A percentile compares a stretch with the other conserved stretches of the same genome.
These are phyloP conservation scores for Thera obeliscata DNA, from an alignment of 2,888 invertebrate genomes.

Conservation along the genomic window DNA sequence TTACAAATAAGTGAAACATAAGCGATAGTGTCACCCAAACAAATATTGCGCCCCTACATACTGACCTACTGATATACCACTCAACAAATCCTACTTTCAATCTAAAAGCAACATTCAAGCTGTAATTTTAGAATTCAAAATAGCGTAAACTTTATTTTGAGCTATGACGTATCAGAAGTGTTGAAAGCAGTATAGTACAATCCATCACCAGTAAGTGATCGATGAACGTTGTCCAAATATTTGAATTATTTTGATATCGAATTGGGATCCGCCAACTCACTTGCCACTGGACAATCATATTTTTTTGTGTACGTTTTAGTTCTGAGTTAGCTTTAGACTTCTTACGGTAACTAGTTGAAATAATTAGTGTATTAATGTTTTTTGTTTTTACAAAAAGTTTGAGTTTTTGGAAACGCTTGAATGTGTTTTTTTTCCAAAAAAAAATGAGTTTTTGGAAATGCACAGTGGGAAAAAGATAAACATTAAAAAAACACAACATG, in stretches of 20 bases:
- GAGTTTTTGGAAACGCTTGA: no score
- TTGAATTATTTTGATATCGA: constrained; percentile 65
- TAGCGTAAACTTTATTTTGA: not conserved
- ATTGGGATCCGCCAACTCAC: constrained; percentile 48
- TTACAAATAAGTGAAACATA: constrained; percentile 78
- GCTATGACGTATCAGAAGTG: constrained; percentile 44
- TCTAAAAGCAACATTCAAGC: constrained; percentile 34
- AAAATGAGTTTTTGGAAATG: no score
- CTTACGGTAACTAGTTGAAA: no score
- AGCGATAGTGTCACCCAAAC: constrained; percentile 76
- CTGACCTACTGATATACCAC: constrained; percentile 67
- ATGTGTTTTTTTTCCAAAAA: no score
- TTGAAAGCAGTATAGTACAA: constrained; percentile 58
- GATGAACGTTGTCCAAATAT: constrained; percentile 80
- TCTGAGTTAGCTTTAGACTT: no score
- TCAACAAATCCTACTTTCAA: constrained; percentile 49
- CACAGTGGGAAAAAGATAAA: no score
- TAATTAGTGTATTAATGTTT: no score
- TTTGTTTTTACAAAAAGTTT: no score
- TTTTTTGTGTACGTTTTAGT: not conserved
- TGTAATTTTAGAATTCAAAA: constrained; percentile 18
- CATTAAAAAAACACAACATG: no score
- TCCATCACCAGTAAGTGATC: constrained; percentile 81
- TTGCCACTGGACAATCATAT: constrained; percentile 53
- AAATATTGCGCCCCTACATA: constrained; percentile 69